Conservation (phyloP, 1,140 invertebrate species). For the Lineus longissimus region DNA sequence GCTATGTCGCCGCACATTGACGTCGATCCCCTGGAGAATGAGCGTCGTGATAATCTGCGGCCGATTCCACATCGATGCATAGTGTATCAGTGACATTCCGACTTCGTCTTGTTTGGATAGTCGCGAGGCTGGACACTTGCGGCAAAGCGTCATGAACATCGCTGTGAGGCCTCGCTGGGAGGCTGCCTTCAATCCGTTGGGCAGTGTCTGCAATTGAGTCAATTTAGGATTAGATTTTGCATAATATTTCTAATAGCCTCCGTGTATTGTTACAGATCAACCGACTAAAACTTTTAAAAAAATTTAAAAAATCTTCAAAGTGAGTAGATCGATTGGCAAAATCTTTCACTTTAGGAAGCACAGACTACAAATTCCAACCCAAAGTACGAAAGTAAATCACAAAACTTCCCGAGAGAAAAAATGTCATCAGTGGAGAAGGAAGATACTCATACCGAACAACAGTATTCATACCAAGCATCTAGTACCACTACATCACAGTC, state of each 20-base stretch:
- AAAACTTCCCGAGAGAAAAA: no score
- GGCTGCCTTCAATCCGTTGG: conserved; percentile 37
- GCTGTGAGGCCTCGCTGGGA: conserved; percentile 46
- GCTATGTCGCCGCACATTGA: conserved; percentile 45
- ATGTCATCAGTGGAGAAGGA: no score
- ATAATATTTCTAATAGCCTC: not conserved
- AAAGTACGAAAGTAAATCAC: no score
- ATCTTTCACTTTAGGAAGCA: no score
- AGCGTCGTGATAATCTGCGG: conserved; percentile 47
- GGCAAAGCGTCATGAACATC: conserved; percentile 41
- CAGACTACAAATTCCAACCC: no score
- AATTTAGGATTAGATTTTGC: no score
- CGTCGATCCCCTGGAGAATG: conserved; percentile 44
- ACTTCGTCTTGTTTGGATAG: conserved; percentile 50
- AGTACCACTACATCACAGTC: no score
- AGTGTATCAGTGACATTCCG: conserved; percentile 46
- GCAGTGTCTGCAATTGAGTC: conserved; percentile 36
- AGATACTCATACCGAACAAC: no score
- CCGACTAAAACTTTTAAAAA: no score
- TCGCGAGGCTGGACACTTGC: conserved; percentile 41
- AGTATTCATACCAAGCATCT: no score
- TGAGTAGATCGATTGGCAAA: no score
- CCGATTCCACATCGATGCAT: conserved; percentile 51
- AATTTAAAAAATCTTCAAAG: no score
- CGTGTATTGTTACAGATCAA: not conserved